phyloP scores from a whole-genome alignment of 1,140 invertebrate species.

The Drosophila kohkoa region DNA sequence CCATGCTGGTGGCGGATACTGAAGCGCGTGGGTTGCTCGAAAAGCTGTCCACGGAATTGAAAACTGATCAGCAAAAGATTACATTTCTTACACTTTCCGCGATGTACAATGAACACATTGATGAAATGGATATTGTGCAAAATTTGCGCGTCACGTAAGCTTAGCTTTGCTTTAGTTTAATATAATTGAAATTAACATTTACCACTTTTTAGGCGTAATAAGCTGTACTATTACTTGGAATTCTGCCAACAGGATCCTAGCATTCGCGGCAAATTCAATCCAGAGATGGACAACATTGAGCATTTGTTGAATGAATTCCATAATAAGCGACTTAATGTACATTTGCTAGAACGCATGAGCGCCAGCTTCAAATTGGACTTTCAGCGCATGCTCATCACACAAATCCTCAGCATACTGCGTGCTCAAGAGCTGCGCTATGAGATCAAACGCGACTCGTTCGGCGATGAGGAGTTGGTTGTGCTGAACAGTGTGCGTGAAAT shows the following conservation, averaged over 20 bases:
- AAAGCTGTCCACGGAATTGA: conserved; percentile 67
- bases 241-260: conserved; percentile 77
- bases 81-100: conserved; percentile 75
- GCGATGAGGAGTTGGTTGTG: conserved; percentile 76
- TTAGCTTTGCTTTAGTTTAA: neutral
- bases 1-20: conserved; percentile 65
- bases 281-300: conserved; percentile 75
- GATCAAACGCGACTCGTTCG: conserved; percentile 72
- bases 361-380: conserved; percentile 77
- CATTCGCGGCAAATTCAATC: conserved; percentile 72
- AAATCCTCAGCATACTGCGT: conserved; percentile 72
- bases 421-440: conserved; percentile 76
- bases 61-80: conserved; percentile 74
- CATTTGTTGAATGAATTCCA: conserved; percentile 76
- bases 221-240: conserved; percentile 79
- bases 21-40: conserved; percentile 58
- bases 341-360: conserved; percentile 74
- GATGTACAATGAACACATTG: conserved; percentile 73
- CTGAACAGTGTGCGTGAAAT: conserved; percentile 71
- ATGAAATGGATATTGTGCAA: conserved; percentile 59
- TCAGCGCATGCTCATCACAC: conserved; percentile 75
- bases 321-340: conserved; percentile 72
- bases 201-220: conserved; percentile 63
- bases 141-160: conserved; percentile 65
- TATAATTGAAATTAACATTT: neutral